phyloP scores from a whole-genome alignment of 2,888 invertebrate genomes.

The Standfussiana lucernea region DNA sequence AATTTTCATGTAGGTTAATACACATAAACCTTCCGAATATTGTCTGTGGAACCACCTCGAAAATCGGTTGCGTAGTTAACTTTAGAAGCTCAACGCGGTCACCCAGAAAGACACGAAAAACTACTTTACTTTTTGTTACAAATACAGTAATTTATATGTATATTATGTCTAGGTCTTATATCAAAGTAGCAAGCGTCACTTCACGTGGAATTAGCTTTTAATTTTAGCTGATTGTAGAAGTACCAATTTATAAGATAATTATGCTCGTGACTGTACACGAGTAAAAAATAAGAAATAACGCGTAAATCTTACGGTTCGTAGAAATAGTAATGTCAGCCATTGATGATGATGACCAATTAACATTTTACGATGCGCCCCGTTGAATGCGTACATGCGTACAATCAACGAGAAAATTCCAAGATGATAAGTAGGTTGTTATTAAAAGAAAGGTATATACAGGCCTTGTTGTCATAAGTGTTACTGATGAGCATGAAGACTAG shows the following conservation, averaged over 20 bases:
- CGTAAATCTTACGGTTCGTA: constrained; percentile 64
- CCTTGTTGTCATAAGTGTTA: background rate
- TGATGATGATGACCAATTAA: constrained; percentile 74
- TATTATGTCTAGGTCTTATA: background rate
- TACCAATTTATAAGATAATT: background rate
- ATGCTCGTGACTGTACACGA: constrained; percentile 18
- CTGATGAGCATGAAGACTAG: background rate
- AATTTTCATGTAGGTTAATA: background rate
- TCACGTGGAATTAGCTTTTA: background rate
- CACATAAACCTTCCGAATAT: background rate
- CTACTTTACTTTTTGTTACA: background rate
- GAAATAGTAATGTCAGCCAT: constrained; percentile 70
- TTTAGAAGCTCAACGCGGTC: background rate
- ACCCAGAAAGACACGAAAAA: background rate
- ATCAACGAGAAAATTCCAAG: constrained; percentile 32
- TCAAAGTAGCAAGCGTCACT: background rate
- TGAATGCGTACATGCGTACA: constrained; percentile 53
- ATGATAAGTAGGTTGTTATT: constrained; percentile 26
- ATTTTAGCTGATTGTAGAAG: too few species aligned
- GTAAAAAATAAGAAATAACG: constrained; percentile 51
- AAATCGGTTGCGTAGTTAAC: background rate
- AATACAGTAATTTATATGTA: background rate
- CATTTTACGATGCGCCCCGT: constrained; percentile 65
- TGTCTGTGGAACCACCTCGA: background rate
- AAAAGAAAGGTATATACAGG: constrained; percentile 2